phyloP scores from a whole-genome alignment of 2,113 vertebrate species.

The Microcebus jonahi region DNA sequence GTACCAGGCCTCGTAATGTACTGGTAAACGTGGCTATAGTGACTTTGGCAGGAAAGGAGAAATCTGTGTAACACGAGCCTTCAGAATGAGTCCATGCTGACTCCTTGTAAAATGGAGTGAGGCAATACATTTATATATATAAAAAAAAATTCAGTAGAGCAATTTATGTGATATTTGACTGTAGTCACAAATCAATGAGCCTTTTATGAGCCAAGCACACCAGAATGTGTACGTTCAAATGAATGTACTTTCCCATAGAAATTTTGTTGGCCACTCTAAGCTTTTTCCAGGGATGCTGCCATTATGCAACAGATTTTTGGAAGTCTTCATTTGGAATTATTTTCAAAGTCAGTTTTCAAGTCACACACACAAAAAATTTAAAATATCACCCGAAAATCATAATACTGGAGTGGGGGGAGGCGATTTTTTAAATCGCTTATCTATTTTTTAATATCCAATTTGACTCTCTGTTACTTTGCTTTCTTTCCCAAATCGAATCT shows the following conservation, averaged over 20 bases:
- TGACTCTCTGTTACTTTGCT: not conserved
- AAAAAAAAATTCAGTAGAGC: conserved; percentile 70
- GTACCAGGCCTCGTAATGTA: conserved; percentile 14
- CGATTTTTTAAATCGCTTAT: not conserved
- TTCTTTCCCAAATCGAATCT: not conserved
- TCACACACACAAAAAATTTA: not conserved
- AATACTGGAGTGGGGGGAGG: not conserved
- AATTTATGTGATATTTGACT: conserved; percentile 66
- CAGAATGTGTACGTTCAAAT: conserved; percentile 44
- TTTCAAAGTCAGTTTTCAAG: conserved; percentile 54
- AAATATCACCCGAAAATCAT: not conserved
- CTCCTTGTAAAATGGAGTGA: conserved; percentile 71
- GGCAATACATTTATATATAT: conserved; percentile 60
- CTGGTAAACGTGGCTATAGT: conserved; percentile 33
- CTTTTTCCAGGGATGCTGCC: conserved; percentile 58
- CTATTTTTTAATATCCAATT: not conserved
- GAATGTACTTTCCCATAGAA: conserved; percentile 59
- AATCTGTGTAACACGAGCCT: conserved; percentile 66
- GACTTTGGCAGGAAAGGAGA: conserved; percentile 67
- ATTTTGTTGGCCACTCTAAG: conserved; percentile 12
- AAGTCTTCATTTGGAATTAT: conserved; percentile 54
- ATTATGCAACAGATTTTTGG: conserved; percentile 53
- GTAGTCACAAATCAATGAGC: conserved; percentile 67
- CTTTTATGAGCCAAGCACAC: conserved; percentile 63
- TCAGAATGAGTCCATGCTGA: conserved; percentile 57